A percentile compares a stretch with the other conserved stretches of the same genome.
Evolutionary conservation across 2,888 invertebrate species (phyloP).

Genomic region (Pseudeuparius sepicola): DNA sequence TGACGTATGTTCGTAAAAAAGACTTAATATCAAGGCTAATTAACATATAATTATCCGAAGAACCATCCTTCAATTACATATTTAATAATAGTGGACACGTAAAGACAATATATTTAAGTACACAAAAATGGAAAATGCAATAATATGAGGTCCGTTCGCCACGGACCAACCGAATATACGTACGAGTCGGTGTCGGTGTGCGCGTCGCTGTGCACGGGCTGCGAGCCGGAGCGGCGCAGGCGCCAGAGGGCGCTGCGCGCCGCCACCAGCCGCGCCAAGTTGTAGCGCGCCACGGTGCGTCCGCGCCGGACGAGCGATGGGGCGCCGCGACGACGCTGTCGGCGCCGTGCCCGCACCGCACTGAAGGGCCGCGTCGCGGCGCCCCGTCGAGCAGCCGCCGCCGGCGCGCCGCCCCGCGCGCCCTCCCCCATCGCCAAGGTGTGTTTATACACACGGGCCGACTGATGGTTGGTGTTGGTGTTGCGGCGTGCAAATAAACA

Average conservation of each 20-base stretch:
- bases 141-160: no score
- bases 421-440: slow-evolving; percentile 9
- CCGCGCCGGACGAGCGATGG: slow-evolving; percentile 24
- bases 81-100: no score
- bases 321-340: no score
- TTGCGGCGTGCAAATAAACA: no score
- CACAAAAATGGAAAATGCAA: no score
- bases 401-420: slow-evolving; percentile 15
- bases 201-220: slow-evolving; percentile 30
- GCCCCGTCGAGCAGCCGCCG: slow-evolving; percentile 4
- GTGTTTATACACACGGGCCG: no score
- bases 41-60: no score
- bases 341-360: slow-evolving; percentile 31
- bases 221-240: slow-evolving; percentile 43
- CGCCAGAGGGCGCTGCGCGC: slow-evolving; percentile 64
- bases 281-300: slow-evolving; percentile 54
- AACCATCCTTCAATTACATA: no score
- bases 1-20: no score
- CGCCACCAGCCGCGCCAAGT: slow-evolving; percentile 60
- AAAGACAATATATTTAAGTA: no score
- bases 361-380: slow-evolving; percentile 21
- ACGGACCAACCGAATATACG: slow-evolving; percentile 27
- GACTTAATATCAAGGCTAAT: no score
- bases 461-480: no score
- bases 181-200: slow-evolving; percentile 39